A percentile compares a stretch with the other conserved stretches of the same genome.
Evolutionary conservation across 1,140 invertebrate species (phyloP).

Genomic region (Drosophila nebulosa): DNA sequence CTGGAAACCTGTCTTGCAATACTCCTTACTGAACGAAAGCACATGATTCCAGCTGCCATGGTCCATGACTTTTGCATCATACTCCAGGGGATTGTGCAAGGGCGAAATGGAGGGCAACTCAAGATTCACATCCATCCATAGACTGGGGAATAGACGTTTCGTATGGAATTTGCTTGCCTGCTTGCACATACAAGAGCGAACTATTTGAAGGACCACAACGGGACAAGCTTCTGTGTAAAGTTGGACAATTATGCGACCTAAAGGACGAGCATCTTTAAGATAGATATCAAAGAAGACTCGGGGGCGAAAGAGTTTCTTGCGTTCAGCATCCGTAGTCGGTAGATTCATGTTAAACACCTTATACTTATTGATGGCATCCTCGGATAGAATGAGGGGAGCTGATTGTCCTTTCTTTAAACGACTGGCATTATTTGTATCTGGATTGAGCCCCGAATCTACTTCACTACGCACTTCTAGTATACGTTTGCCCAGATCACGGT

Average conservation of each 20-base stretch:
- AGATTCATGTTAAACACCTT: constrained; percentile 30
- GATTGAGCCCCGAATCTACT: constrained; percentile 38
- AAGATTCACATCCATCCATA: constrained; percentile 68
- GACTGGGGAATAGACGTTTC: constrained; percentile 51
- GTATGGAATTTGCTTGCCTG: constrained; percentile 37
- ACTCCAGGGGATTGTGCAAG: constrained; percentile 44
- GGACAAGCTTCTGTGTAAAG: constrained; percentile 74
- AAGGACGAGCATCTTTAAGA: constrained; percentile 38
- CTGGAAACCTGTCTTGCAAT: constrained; percentile 42
- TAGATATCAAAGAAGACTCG: constrained; percentile 60
- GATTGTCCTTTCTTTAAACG: background rate
- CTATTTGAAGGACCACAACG: constrained; percentile 58
- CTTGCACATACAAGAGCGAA: constrained; percentile 51
- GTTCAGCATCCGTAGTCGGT: constrained; percentile 26
- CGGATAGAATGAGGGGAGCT: constrained; percentile 18
- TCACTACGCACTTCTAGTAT: constrained; percentile 25
- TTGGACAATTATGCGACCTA: constrained; percentile 60
- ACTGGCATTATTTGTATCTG: background rate
- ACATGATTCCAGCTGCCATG: constrained; percentile 46
- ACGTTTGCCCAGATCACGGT: constrained; percentile 35
- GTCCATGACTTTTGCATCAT: constrained; percentile 62
- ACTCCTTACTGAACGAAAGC: constrained; percentile 57
- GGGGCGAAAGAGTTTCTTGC: constrained; percentile 54
- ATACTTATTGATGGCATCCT: constrained; percentile 46
- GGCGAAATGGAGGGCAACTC: constrained; percentile 11